Percentiles rank a stretch among this genome's conserved stretches.
Evolutionary conservation across 2,113 vertebrate genomes (phyloP).

Genomic region (Cyanistes caeruleus): DNA sequence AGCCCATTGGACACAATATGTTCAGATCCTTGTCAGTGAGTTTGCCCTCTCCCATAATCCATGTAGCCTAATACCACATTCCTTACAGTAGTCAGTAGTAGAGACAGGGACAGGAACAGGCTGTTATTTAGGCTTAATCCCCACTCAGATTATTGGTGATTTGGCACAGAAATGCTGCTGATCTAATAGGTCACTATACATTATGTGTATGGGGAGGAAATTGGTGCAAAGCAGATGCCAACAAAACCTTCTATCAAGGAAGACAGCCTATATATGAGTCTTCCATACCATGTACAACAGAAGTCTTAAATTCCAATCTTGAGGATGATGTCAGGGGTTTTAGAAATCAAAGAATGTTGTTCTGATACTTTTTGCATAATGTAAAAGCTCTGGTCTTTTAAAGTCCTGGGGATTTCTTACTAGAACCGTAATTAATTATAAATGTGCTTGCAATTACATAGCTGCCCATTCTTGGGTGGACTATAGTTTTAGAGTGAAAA

Average conservation of each 20-base stretch:
- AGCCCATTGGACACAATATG: fast-evolving
- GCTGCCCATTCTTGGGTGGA: background rate
- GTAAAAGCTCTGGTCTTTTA: background rate
- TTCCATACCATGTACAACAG: background rate
- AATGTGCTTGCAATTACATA: background rate
- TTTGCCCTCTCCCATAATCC: background rate
- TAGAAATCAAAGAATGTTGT: background rate
- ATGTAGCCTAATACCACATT: fast-evolving
- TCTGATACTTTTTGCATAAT: background rate
- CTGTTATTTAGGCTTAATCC: background rate
- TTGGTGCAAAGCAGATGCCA: background rate
- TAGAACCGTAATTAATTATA: background rate
- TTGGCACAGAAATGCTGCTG: background rate
- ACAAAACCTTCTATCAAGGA: background rate
- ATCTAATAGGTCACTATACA: background rate
- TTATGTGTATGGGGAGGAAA: background rate
- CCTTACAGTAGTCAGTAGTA: background rate
- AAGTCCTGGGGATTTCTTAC: background rate
- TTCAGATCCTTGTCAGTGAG: background rate
- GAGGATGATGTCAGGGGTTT: background rate
- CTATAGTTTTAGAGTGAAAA: background rate
- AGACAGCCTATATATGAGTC: fast-evolving
- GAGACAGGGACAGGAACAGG: background rate
- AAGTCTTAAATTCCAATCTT: background rate
- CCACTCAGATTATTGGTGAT: background rate